Conservation (phyloP, 2,113 vertebrate species). For the Podarcis muralis region DNA sequence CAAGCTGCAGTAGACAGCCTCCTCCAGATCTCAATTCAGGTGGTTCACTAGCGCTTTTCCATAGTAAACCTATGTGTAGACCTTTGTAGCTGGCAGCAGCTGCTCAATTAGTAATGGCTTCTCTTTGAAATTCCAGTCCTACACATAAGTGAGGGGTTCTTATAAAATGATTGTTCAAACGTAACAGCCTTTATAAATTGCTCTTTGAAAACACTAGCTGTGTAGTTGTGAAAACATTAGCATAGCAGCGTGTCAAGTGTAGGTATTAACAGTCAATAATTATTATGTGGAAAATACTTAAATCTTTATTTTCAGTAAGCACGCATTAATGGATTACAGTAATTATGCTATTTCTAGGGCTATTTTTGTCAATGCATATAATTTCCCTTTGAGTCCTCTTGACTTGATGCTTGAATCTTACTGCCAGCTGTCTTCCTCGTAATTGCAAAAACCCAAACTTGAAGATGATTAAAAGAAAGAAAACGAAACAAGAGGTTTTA, state of each 20-base stretch:
- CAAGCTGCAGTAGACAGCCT: too few relatives aligned
- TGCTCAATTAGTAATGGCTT: background rate
- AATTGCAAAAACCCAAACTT: constrained; percentile 15
- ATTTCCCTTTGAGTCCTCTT: constrained; percentile 37
- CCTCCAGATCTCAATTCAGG: background rate
- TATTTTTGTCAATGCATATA: constrained; percentile 16
- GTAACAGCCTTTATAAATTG: background rate
- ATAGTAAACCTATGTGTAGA: background rate
- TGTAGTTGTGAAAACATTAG: background rate
- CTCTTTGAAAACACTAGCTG: background rate
- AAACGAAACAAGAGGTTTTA: constrained; percentile 2
- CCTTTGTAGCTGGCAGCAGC: background rate
- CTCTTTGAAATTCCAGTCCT: background rate
- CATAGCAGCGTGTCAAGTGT: background rate
- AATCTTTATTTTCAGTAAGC: constrained; percentile 37
- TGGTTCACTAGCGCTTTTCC: background rate
- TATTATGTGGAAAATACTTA: constrained; percentile 41
- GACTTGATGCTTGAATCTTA: constrained; percentile 32
- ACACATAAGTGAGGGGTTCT: background rate
- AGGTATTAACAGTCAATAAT: background rate
- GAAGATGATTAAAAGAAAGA: constrained; percentile 29
- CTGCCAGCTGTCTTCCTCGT: background rate
- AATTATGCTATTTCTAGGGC: constrained; percentile 6
- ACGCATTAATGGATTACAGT: constrained; percentile 2
- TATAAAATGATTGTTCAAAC: background rate